These are phyloP conservation scores for Laupala kohalensis DNA, from an alignment of 1,140 invertebrate genomes.

Conservation along the genomic window DNA sequence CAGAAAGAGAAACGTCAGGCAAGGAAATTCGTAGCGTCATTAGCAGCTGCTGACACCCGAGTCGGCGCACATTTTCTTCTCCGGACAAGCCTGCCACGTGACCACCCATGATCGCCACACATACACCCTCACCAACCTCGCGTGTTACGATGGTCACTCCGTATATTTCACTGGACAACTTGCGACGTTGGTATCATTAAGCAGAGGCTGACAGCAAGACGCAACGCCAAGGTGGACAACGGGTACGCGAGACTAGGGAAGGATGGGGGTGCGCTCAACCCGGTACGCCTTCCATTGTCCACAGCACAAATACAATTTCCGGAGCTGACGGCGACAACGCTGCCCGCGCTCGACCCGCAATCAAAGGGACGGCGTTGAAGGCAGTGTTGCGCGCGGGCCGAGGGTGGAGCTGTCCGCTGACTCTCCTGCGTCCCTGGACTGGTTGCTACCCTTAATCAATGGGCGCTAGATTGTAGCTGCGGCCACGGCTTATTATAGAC, in stretches of 20 bases:
- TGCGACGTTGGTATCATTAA: not conserved
- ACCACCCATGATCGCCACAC: too few relatives aligned
- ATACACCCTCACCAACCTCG: too few relatives aligned
- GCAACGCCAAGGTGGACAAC: too few relatives aligned
- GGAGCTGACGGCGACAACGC: not conserved
- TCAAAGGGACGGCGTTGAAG: not conserved
- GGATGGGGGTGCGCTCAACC: not conserved
- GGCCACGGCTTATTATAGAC: not conserved
- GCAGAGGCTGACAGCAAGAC: not conserved
- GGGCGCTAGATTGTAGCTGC: not conserved
- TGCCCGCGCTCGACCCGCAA: not conserved
- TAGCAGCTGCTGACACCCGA: too few relatives aligned
- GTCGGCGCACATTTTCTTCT: too few relatives aligned
- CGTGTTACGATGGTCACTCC: too few relatives aligned
- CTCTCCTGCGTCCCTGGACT: not conserved
- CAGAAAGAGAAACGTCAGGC: too few relatives aligned
- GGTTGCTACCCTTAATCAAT: not conserved
- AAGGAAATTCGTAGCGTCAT: too few relatives aligned
- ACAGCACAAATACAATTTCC: not conserved
- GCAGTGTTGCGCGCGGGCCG: too few relatives aligned
- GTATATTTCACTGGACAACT: not conserved
- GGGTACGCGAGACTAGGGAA: not conserved
- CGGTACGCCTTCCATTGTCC: not conserved
- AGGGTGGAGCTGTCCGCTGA: too few relatives aligned
- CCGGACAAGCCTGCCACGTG: too few relatives aligned